Percentiles rank a stretch among this genome's conserved stretches.
Evolutionary conservation across 2,113 vertebrate genomes (phyloP).

Genomic region (Emydocephalus ijimae): DNA sequence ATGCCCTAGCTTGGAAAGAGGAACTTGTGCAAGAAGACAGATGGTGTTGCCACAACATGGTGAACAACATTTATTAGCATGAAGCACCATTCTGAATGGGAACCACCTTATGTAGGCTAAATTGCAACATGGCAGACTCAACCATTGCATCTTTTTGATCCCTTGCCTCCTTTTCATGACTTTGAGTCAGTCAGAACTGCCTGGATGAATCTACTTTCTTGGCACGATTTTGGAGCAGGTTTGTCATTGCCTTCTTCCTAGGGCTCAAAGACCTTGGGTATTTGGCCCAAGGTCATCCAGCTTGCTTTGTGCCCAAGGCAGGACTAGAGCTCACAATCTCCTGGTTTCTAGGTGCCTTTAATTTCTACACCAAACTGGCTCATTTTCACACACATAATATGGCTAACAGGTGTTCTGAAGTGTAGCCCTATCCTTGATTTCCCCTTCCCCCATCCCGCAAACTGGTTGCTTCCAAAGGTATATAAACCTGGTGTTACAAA

Average conservation of each 20-base stretch:
- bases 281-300: not conserved
- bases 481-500: conserved; percentile 19
- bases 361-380: not conserved
- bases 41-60: not conserved
- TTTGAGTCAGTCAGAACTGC: not conserved
- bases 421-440: not conserved
- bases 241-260: not conserved
- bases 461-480: conserved; percentile 9
- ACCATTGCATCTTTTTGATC: not conserved
- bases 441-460: rapidly evolving
- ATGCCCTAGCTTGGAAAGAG: not conserved
- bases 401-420: not conserved
- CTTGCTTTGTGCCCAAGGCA: not conserved
- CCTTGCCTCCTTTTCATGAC: not conserved
- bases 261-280: not conserved
- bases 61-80: not conserved
- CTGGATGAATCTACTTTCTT: not conserved
- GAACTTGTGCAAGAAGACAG: not conserved
- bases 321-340: not conserved
- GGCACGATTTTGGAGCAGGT: not conserved
- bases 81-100: not conserved
- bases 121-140: not conserved
- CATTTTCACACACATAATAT: not conserved
- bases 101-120: not conserved
- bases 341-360: not conserved